phyloP scores from a whole-genome alignment of 2,888 invertebrate genomes.

The Ceratothoa steindachneri region DNA sequence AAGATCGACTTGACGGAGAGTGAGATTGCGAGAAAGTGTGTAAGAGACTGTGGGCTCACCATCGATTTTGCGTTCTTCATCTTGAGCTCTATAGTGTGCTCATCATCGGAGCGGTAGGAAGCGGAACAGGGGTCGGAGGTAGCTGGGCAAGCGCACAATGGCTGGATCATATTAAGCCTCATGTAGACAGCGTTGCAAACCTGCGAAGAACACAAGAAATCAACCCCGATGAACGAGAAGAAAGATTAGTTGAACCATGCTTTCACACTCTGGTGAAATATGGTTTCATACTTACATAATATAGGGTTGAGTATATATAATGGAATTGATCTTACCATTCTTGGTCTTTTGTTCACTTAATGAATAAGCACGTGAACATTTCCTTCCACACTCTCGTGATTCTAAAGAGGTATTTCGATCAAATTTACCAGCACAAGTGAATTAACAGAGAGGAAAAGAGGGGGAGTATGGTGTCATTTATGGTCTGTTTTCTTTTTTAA shows the following conservation, averaged over 20 bases:
- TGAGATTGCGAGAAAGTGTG: background rate
- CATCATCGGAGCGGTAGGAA: conserved; percentile 81
- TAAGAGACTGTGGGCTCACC: conserved; percentile 56
- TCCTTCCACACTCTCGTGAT: too few species aligned
- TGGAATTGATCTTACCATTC: too few species aligned
- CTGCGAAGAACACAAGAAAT: conserved; percentile 57
- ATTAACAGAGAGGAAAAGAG: too few species aligned
- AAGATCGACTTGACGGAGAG: background rate
- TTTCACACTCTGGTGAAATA: too few species aligned
- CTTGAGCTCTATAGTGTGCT: conserved; percentile 83
- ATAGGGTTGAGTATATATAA: too few species aligned
- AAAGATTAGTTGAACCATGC: background rate
- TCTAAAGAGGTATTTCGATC: too few species aligned
- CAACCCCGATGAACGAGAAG: background rate
- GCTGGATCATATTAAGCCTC: conserved; percentile 84
- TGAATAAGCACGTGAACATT: too few species aligned
- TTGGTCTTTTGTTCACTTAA: too few species aligned
- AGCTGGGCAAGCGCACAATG: conserved; percentile 83
- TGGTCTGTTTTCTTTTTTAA: too few species aligned
- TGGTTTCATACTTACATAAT: too few species aligned
- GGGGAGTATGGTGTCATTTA: too few species aligned
- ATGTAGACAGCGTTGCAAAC: conserved; percentile 92
- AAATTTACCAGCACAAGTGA: too few species aligned
- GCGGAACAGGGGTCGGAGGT: conserved; percentile 89
- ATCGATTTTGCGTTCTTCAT: conserved; percentile 66